These are phyloP conservation scores for Drosophila ambigua DNA, from an alignment of 1,140 invertebrate genomes.

Conservation along the genomic window DNA sequence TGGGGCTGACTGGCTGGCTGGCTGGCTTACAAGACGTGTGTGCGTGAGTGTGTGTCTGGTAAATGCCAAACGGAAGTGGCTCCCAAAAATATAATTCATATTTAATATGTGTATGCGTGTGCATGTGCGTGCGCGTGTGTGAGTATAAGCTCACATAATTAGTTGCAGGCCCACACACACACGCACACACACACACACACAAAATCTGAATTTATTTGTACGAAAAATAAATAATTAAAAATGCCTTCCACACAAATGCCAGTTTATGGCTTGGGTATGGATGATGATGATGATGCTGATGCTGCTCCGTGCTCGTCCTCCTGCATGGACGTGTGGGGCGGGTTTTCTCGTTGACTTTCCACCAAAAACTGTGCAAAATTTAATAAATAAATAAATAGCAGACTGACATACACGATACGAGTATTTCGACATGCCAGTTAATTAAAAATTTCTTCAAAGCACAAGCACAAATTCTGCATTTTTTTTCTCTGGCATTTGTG, in stretches of 20 bases:
- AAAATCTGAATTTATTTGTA: constrained; percentile 31
- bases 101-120: constrained; percentile 24
- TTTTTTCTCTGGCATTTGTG: no score
- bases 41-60: no score
- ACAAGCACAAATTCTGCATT: background rate
- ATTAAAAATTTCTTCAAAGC: constrained; percentile 45
- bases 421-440: constrained; percentile 39
- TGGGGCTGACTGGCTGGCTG: no score
- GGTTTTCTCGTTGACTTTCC: background rate
- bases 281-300: no score
- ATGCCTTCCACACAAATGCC: constrained; percentile 1
- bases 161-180: constrained; percentile 21
- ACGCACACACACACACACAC: constrained; percentile 1
- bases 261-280: no score
- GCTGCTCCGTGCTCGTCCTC: no score
- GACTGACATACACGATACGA: background rate
- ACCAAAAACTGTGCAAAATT: constrained; percentile 45
- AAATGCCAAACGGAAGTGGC: constrained; percentile 31
- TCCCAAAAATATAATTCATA: constrained; percentile 49
- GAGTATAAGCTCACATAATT: constrained; percentile 22
- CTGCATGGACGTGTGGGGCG: background rate
- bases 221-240: constrained; percentile 49
- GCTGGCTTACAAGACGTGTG: no score
- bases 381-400: constrained; percentile 51
- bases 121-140: constrained; percentile 2